A percentile compares a stretch with the other conserved stretches of the same genome.
Conservation (phyloP, 2,888 invertebrate species). For the Celastrina argiolus region DNA sequence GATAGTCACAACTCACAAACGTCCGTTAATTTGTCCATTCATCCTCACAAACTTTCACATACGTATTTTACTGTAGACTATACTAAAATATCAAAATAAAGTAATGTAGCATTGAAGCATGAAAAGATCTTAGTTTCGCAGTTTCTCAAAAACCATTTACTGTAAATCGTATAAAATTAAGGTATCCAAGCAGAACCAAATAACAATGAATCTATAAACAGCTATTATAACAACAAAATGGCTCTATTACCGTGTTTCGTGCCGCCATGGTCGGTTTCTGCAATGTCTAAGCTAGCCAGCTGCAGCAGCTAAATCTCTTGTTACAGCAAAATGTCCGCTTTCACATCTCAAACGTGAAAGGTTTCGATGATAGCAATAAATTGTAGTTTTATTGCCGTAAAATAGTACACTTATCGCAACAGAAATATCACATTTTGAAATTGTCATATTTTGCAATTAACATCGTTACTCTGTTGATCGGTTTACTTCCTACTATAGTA, state of each 20-base stretch:
- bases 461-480: no score
- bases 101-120: not conserved
- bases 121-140: not conserved
- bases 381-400: slow-evolving; percentile 10
- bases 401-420: not conserved
- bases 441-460: not conserved
- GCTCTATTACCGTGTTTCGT: slow-evolving; percentile 38
- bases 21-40: no score
- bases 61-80: no score
- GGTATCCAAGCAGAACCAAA: not conserved
- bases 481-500: no score
- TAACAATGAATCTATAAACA: slow-evolving; percentile 3
- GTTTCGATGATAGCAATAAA: slow-evolving; percentile 22
- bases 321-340: slow-evolving; percentile 27
- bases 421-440: not conserved
- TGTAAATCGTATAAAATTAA: not conserved
- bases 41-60: no score
- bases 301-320: slow-evolving; percentile 23
- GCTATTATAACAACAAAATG: slow-evolving; percentile 12
- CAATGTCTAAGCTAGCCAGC: slow-evolving; percentile 23
- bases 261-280: slow-evolving; percentile 46
- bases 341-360: slow-evolving; percentile 28
- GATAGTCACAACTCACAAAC: no score
- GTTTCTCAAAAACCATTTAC: not conserved
- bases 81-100: no score